These are phyloP conservation scores for Pseudopipra pipra DNA, from an alignment of 2,113 vertebrate genomes.

Conservation along the genomic window DNA sequence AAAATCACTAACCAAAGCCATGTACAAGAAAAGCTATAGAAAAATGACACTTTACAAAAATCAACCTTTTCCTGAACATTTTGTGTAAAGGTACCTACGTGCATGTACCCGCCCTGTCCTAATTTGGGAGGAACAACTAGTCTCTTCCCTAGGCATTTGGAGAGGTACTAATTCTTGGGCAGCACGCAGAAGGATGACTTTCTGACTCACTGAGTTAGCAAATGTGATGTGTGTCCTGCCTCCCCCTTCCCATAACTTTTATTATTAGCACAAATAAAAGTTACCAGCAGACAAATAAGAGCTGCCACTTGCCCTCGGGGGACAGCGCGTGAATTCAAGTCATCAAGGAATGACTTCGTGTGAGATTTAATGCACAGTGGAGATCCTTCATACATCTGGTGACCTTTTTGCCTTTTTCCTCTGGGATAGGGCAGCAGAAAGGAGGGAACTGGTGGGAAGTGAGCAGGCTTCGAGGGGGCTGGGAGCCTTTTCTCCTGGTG, in stretches of 20 bases:
- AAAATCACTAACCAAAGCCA: background rate
- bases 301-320: slow-evolving; percentile 34
- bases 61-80: background rate
- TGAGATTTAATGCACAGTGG: background rate
- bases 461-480: background rate
- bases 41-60: background rate
- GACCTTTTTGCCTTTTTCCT: background rate
- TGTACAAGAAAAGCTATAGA: background rate
- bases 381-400: background rate
- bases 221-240: background rate
- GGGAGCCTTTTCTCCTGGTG: background rate
- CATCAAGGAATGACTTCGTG: background rate
- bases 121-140: background rate
- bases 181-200: background rate
- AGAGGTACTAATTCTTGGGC: background rate
- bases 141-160: background rate
- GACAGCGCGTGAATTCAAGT: background rate
- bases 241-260: background rate
- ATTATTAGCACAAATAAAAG: slow-evolving; percentile 45
- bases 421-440: background rate
- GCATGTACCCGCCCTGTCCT: fast-evolving
- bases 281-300: slow-evolving; percentile 38
- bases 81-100: background rate
- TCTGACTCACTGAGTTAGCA: slow-evolving; percentile 4
- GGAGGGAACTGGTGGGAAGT: background rate